These are phyloP conservation scores for Drosophila burlai DNA, from an alignment of 1,140 invertebrate species.

Conservation along the genomic window DNA sequence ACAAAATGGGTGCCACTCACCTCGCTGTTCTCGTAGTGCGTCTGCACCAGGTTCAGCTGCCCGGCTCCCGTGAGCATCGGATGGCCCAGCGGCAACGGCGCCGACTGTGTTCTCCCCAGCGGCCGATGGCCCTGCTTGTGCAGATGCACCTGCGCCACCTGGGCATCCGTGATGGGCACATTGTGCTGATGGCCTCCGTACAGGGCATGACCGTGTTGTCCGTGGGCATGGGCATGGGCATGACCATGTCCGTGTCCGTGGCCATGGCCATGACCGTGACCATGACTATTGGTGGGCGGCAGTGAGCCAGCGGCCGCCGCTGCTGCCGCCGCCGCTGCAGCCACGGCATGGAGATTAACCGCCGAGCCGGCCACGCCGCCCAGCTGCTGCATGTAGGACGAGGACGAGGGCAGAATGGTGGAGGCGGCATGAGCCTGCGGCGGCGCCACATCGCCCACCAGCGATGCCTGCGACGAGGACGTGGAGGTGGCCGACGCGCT, in stretches of 20 bases:
- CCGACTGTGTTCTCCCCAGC: constrained; percentile 96
- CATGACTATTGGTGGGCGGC: constrained; percentile 56
- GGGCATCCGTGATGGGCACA: constrained; percentile 85
- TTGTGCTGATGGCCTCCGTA: constrained; percentile 48
- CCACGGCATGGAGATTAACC: constrained; percentile 73
- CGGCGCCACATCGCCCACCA: constrained; percentile 77
- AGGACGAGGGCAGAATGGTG: constrained; percentile 66
- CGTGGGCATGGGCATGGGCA: constrained; percentile 6
- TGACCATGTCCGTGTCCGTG: constrained; percentile 14
- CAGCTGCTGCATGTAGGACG: constrained; percentile 66
- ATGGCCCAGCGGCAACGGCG: constrained; percentile 97
- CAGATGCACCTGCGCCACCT: constrained; percentile 89
- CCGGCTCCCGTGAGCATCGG: constrained; percentile 91
- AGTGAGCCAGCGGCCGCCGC: constrained; percentile 49
- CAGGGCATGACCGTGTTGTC: constrained; percentile 9
- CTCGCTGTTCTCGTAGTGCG: constrained; percentile 89
- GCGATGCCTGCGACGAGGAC: constrained; percentile 77
- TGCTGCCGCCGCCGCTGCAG: constrained; percentile 64
- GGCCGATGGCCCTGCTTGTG: constrained; percentile 91
- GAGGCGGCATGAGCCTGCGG: constrained; percentile 80
- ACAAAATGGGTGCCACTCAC: constrained; percentile 40
- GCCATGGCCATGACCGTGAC: constrained; percentile 28
- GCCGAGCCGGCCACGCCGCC: constrained; percentile 45
- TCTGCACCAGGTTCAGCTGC: constrained; percentile 80
- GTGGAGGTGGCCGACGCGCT: constrained; percentile 81